Base-by-base conservation (phyloP, 2,113 vertebrate species). In the Cynoglossus semilaevis region DNA sequence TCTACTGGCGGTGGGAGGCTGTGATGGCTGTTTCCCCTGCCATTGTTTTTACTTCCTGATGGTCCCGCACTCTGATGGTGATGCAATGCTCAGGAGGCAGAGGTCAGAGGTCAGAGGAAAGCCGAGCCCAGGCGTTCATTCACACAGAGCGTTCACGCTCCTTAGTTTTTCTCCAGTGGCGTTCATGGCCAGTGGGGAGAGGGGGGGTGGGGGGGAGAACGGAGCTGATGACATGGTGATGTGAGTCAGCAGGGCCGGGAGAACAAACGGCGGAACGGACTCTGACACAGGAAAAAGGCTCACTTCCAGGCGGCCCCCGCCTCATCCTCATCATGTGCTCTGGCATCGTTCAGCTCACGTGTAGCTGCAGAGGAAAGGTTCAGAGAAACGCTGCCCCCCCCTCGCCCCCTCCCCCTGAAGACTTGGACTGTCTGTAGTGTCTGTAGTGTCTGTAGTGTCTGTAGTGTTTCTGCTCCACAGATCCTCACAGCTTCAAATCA, bases 1-100 rank as follows among this genome's bases (percentile, higher is more conserved):
- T 51, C 45, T 7, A 48, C n/a, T 52, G 16, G 72, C 70, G 63
- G 71, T 76, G 67, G 36, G 29, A 50, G 63, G 66, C 71, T 12
- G 67, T 79, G 52, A 47, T 69, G 71, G 63, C 63, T 77, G 67
- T 88, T 89, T 80, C 86, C 81, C 63, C 63, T 85, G 72, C 83
- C 63, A 90, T 89, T 91, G 88, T 91, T 84, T 82, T 70, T 7
- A n/a, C 74, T 90, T 91, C 88, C 89, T 88, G 82, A 36, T 13
- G 0, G 15, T 53, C 63, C 47, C 54, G 63, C 44, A 66, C 55
- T 63, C n/a, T n/a, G n/a, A 43, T 67, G 58, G 53, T 85, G 85
- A 89, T 85, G 87, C 79, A 82, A 89, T 49, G 57, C 52, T 77
- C 69, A 43, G 66, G 71, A 71, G 71, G 63, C 59, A 53, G 64